Percentiles rank a stretch among this genome's conserved stretches.
phyloP scores from a whole-genome alignment of 2,113 vertebrate genomes.

The Orthonyx spaldingii region DNA sequence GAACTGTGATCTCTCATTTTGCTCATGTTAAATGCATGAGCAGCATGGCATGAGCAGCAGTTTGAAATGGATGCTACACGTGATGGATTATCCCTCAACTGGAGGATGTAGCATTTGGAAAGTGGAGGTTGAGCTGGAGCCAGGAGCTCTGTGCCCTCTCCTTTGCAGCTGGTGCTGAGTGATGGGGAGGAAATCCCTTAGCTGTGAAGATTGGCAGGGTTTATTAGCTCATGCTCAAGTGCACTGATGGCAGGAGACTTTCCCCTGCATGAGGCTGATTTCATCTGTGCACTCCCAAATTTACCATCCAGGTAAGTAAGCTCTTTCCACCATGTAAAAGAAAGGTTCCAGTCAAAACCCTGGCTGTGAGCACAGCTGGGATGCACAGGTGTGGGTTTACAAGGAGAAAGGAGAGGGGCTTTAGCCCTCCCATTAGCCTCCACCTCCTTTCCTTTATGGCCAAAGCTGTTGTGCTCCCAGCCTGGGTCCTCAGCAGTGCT shows the following conservation, averaged over 20 bases:
- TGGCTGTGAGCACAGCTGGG: not conserved
- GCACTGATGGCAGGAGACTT: not conserved
- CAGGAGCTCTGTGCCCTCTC: not conserved
- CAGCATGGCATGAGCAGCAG: not conserved
- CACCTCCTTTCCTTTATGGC: not conserved
- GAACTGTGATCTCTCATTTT: not conserved
- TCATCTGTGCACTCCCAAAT: not conserved
- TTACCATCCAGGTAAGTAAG: not conserved
- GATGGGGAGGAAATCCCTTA: constrained; percentile 10
- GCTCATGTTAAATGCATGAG: not conserved
- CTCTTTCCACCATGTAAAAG: not conserved
- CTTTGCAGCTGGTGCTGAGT: not conserved
- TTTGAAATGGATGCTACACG: not conserved
- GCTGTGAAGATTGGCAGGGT: not conserved
- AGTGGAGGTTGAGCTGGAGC: not conserved
- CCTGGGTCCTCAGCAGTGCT: not conserved
- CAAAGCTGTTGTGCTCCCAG: not conserved
- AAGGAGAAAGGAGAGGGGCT: not conserved
- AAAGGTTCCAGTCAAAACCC: not conserved
- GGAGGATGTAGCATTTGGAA: not conserved
- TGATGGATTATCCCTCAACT: not conserved
- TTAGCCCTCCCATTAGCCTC: not conserved
- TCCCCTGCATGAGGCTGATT: not conserved
- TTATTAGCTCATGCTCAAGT: not conserved
- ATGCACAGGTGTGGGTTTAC: constrained; percentile 24